Percentiles rank a stretch among this genome's conserved stretches.
phyloP scores from a whole-genome alignment of 2,113 vertebrate species.

The Lampris incognitus region DNA sequence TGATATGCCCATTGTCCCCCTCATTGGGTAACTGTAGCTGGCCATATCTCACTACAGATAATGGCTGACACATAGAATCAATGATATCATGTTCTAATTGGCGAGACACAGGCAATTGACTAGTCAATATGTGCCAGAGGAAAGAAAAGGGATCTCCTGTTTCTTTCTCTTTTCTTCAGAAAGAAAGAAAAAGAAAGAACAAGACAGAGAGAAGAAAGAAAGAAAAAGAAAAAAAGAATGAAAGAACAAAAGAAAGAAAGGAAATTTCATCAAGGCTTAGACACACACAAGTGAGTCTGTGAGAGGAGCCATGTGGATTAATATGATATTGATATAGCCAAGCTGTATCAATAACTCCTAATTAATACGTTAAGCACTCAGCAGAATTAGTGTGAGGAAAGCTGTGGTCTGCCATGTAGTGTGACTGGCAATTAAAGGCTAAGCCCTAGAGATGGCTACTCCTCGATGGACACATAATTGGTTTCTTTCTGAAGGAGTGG shows the following conservation, averaged over 20 bases:
- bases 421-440: slow-evolving; percentile 74
- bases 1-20: slow-evolving; percentile 13
- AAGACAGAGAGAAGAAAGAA: not conserved
- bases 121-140: slow-evolving; percentile 43
- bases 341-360: slow-evolving; percentile 71
- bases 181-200: slow-evolving; percentile 8
- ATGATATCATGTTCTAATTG: slow-evolving; percentile 49
- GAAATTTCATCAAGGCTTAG: slow-evolving; percentile 27
- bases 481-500: slow-evolving; percentile 63
- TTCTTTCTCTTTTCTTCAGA: no score
- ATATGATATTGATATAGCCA: slow-evolving; percentile 73
- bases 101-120: slow-evolving; percentile 50
- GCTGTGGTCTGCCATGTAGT: slow-evolving; percentile 56
- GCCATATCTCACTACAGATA: slow-evolving; percentile 38
- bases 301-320: slow-evolving; percentile 50
- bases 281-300: slow-evolving; percentile 13
- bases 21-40: slow-evolving; percentile 24
- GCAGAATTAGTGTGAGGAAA: slow-evolving; percentile 52
- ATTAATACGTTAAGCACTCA: slow-evolving; percentile 72
- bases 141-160: not conserved
- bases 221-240: not conserved
- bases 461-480: slow-evolving; percentile 63
- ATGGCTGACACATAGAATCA: slow-evolving; percentile 54
- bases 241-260: slow-evolving; percentile 11
- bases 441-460: slow-evolving; percentile 69